Base-by-base conservation (phyloP, 2,888 invertebrate species). In the Hermaeophaga mercurialis region DNA sequence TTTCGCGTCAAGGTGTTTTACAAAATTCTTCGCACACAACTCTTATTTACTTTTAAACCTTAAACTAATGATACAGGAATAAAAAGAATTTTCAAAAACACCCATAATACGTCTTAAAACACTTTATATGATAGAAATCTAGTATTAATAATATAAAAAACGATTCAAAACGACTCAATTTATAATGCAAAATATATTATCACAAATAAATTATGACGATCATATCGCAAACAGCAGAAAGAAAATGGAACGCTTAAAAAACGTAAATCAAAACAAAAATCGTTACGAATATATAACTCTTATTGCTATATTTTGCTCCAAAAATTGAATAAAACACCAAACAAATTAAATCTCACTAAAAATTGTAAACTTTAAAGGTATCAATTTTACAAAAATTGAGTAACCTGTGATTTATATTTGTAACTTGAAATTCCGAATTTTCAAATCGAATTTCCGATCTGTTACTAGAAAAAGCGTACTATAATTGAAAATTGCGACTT, bases 211-310 rank as follows among this genome's bases (percentile, higher is more conserved):
- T 22, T 34, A 34, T 14, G 8, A 46, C 18, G 33, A 34, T 24
- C 36, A 36, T 47, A 24, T 11, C 24, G 22, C 31, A 45, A 52
- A 14, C 19, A 58, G 26, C 34, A 55, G 41, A 56, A 56, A 12
- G 31, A 8, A 4, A 2, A 3, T 9, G 31, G 28, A 31, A 1
- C 31, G 17, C 14, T 1, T n/a, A 18, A 14, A 19, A 19, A 11
- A 24, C 15, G 41, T 12, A 41, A 41, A 41, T 6, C 4, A 15
- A 19, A 11, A 19, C 7, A 14, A 43, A 24, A 43, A 24, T 12
- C 26, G 8, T 8, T 43, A 43, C 4, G 26, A 8, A 3, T 36
- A 8, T 12, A 39, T 19, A 39, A n/a, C 14, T 12, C 11, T 43
- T 43, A 43, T 43, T 43, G 43, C 43, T 24, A 43, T 9, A 19